Evolutionary conservation across 2,888 invertebrate genomes (phyloP), one percentile per base, ranked within the genome.

Genomic region (Apotomis turbidana): DNA sequence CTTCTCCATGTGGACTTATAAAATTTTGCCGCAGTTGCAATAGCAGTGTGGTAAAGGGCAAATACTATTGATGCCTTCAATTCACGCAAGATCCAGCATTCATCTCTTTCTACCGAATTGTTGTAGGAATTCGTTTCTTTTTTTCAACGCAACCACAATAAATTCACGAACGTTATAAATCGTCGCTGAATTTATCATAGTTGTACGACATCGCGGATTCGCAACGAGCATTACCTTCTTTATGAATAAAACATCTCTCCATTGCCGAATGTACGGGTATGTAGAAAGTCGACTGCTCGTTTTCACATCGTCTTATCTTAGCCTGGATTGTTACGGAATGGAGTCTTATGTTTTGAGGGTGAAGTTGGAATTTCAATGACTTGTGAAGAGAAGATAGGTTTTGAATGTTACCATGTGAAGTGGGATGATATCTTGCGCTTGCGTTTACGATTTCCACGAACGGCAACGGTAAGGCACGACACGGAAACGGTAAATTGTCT

Each of bases 361-460:
- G 44, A 46, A 5, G 66, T 44, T n/a, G 27, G 41, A 51, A 66
- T 36, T 57, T 57, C 8, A 10, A 36, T 9, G 5, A 3, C 3
- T 4, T n/a, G n/a, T n/a, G 0, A 6, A 57, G 46, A 5, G 12
- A 36, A 57, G 46, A 1, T 38, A 57, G 46, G 46, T 46, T 55
- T 15, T 57, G 4, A 36, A 27, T 12, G 46, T 66, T 36, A 57
- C 44, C 15, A 9, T 8, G 46, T 0, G 27, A 55, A 57, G 85
- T 82, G 81, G 82, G 80, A 85, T 84, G 81, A 82, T 85, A 83
- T 81, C 79, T 78, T 80, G 82, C 82, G 84, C 83, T 78, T 75
- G 84, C 78, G 81, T 87, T 89, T 89, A 89, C 86, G 88, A 88
- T 79, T 90, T 90, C 90, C 83, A 76, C 88, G 90, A 90, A 90